Conservation (phyloP, 2,888 invertebrate genomes). For the Congeria kusceri region DNA sequence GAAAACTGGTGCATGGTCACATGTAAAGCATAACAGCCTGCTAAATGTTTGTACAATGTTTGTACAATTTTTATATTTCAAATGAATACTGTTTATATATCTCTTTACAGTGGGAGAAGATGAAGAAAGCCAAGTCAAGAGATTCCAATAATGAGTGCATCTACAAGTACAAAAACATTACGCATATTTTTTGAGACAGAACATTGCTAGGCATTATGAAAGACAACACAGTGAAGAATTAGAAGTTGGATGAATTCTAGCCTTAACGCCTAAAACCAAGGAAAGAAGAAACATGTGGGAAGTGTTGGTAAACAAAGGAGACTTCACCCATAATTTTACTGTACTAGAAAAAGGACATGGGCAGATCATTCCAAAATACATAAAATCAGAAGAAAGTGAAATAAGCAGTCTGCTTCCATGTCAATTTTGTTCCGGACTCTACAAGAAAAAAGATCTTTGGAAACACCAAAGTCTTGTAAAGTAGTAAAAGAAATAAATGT, state of each 20-base stretch:
- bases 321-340: conserved; percentile 39
- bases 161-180: conserved; percentile 10
- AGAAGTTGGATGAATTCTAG: conserved; percentile 40
- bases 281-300: conserved; percentile 46
- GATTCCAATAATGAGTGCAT: conserved; percentile 7
- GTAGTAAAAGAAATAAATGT: conserved; percentile 4
- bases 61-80: neutral
- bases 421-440: conserved; percentile 33
- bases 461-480: conserved; percentile 40
- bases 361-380: conserved; percentile 42
- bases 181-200: conserved; percentile 6
- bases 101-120: conserved; percentile 13
- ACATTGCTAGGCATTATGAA: conserved; percentile 38
- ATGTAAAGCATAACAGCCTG: neutral
- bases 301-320: conserved; percentile 40
- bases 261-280: conserved; percentile 18
- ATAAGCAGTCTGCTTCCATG: conserved; percentile 33
- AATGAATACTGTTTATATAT: conserved; percentile 8
- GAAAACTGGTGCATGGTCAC: neutral
- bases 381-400: conserved; percentile 5
- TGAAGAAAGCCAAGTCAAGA: conserved; percentile 6
- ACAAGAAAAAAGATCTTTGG: conserved; percentile 43
- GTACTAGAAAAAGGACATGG: conserved; percentile 40
- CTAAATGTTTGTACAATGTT: neutral
- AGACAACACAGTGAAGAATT: conserved; percentile 25